Conservation (phyloP, 2,113 vertebrate genomes). For the Crotalus helleri region DNA sequence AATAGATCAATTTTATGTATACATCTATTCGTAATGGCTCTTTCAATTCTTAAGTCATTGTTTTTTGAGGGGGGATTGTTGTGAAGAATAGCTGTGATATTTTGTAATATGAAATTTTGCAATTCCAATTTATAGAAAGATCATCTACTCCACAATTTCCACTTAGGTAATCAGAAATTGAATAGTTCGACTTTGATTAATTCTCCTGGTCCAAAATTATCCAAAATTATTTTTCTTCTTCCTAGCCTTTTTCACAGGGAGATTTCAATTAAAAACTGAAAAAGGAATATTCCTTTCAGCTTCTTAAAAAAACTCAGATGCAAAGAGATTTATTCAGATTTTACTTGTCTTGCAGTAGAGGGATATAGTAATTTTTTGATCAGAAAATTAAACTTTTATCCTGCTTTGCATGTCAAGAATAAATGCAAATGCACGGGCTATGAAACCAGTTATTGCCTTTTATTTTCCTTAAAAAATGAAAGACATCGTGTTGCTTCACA, state of each 20-base stretch:
- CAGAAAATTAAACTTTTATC: neutral
- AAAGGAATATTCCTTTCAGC: neutral
- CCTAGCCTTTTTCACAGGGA: neutral
- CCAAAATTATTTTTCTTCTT: neutral
- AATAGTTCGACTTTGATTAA: neutral
- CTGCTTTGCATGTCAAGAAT: neutral
- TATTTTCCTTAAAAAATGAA: neutral
- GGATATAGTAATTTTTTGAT: neutral
- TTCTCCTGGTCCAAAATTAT: neutral
- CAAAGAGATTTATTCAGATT: neutral
- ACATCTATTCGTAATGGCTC: neutral
- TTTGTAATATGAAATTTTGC: neutral
- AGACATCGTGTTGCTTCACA: neutral
- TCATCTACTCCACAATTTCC: neutral
- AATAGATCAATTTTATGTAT: neutral
- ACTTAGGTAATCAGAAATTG: neutral
- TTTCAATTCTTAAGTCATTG: neutral
- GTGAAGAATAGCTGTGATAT: neutral
- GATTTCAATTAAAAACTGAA: neutral
- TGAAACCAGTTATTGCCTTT: neutral
- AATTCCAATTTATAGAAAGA: neutral
- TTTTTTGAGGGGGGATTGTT: neutral
- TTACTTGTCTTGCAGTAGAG: neutral
- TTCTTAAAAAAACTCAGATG: neutral
- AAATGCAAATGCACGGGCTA: neutral